Conservation (phyloP, 2,113 vertebrate species). For the Peromyscus polionotus region DNA sequence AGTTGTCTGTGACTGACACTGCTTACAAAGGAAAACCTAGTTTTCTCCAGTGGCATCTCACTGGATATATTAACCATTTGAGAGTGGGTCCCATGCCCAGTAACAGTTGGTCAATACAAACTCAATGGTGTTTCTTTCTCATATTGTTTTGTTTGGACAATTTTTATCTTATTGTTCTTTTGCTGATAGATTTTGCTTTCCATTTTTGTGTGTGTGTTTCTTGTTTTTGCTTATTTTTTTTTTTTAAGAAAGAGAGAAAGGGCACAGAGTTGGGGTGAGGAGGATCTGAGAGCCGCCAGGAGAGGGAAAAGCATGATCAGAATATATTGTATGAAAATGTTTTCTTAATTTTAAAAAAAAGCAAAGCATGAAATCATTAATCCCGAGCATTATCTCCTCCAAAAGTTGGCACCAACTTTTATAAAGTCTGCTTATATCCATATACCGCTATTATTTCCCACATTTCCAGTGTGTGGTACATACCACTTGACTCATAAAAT, state of each 20-base stretch:
- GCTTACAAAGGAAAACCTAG: not conserved
- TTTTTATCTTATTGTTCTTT: not conserved
- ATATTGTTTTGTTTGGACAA: not conserved
- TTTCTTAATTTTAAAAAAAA: not conserved
- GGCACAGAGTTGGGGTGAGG: not conserved
- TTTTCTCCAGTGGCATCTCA: not conserved
- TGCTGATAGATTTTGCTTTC: not conserved
- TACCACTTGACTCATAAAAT: not conserved
- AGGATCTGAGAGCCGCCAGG: not conserved
- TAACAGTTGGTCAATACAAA: not conserved
- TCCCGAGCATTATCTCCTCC: not conserved
- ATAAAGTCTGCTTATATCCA: not conserved
- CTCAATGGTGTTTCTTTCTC: not conserved
- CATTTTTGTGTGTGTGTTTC: not conserved
- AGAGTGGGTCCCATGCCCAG: not conserved
- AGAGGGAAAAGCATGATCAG: not conserved
- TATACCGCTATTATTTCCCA: not conserved
- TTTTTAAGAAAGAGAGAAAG: not conserved
- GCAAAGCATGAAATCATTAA: not conserved
- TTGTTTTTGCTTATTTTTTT: not conserved
- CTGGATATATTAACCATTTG: not conserved
- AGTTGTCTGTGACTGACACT: not conserved
- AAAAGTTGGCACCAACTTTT: not conserved
- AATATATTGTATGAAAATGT: not conserved
- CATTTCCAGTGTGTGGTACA: not conserved